phyloP scores from a whole-genome alignment of 2,888 invertebrate genomes.

The Odontocolon sp. region DNA sequence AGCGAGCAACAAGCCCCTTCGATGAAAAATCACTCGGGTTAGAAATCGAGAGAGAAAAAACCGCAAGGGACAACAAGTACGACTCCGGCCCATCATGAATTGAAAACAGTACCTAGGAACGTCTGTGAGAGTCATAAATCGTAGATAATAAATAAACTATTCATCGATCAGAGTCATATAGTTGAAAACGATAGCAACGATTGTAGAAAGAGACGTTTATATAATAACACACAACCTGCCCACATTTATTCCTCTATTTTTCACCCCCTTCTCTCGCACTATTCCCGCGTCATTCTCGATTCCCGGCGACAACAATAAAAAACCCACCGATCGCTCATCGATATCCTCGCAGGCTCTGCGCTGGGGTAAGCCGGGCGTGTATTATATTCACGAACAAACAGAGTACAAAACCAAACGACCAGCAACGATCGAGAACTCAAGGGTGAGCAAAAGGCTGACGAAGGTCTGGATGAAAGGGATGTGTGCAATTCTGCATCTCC shows the following conservation, averaged over 20 bases:
- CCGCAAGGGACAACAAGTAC: neutral
- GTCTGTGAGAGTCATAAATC: constrained; percentile 48
- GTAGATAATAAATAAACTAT: constrained; percentile 53
- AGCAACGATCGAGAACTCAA: too few species aligned
- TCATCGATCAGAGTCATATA: constrained; percentile 60
- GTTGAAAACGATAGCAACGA: constrained; percentile 34
- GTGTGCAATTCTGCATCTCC: too few species aligned
- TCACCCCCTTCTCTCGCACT: constrained; percentile 42
- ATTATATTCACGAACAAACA: constrained; percentile 26
- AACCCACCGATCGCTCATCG: constrained; percentile 56
- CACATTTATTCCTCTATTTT: constrained; percentile 53
- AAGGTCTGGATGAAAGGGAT: too few species aligned
- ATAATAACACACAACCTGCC: constrained; percentile 37
- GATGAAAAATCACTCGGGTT: constrained; percentile 56
- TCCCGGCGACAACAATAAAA: constrained; percentile 46
- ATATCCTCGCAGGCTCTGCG: constrained; percentile 41
- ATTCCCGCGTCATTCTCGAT: constrained; percentile 48
- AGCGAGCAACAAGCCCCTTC: constrained; percentile 33
- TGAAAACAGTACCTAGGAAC: constrained; percentile 33
- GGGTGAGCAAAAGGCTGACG: too few species aligned
- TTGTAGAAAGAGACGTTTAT: constrained; percentile 13
- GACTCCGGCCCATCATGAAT: constrained; percentile 23
- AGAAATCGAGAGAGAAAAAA: constrained; percentile 41
- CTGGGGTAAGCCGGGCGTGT: constrained; percentile 3
- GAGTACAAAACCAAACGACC: constrained; percentile 21